A percentile compares a stretch with the other conserved stretches of the same genome.
Evolutionary conservation across 64 coral and sea anemone genomes (phyloP).

Genomic region (Exaiptasia diaphana): DNA sequence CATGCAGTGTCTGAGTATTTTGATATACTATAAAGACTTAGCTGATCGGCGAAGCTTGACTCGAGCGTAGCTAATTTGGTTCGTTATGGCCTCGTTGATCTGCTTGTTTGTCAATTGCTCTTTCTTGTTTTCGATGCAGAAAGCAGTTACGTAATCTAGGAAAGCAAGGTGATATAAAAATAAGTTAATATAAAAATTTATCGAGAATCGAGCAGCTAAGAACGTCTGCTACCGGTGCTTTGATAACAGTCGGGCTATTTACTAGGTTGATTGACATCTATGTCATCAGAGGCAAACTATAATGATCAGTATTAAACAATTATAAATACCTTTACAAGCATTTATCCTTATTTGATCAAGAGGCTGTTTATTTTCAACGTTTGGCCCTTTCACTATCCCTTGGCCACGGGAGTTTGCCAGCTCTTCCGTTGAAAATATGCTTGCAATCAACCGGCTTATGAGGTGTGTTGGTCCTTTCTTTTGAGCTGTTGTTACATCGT

Average conservation of each 20-base stretch:
- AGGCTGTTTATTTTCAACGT: conserved; percentile 2
- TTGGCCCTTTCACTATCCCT: background rate
- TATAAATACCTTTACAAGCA: conserved; percentile 30
- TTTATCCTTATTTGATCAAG: conserved; percentile 19
- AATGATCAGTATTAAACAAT: background rate
- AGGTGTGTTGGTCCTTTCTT: conserved; percentile 1
- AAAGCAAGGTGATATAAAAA: background rate
- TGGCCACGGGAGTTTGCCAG: conserved; percentile 27
- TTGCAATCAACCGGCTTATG: conserved; percentile 2
- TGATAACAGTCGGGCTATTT: too few species aligned
- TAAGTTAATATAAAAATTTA: too few species aligned
- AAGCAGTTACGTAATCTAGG: conserved; percentile 40
- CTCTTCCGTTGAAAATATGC: conserved; percentile 21
- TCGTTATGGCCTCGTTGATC: conserved; percentile 19
- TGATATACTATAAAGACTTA: background rate
- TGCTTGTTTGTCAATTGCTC: background rate
- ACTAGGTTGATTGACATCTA: too few species aligned
- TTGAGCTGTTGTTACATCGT: background rate
- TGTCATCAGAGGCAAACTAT: too few species aligned
- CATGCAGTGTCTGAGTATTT: background rate
- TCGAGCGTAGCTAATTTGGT: conserved; percentile 15
- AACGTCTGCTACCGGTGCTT: too few species aligned
- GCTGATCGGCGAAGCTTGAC: conserved; percentile 6
- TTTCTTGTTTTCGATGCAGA: conserved; percentile 36
- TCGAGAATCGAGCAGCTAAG: too few species aligned